These are phyloP conservation scores for Seladonia tumulorum DNA, from an alignment of 2,888 invertebrate species.

Conservation along the genomic window DNA sequence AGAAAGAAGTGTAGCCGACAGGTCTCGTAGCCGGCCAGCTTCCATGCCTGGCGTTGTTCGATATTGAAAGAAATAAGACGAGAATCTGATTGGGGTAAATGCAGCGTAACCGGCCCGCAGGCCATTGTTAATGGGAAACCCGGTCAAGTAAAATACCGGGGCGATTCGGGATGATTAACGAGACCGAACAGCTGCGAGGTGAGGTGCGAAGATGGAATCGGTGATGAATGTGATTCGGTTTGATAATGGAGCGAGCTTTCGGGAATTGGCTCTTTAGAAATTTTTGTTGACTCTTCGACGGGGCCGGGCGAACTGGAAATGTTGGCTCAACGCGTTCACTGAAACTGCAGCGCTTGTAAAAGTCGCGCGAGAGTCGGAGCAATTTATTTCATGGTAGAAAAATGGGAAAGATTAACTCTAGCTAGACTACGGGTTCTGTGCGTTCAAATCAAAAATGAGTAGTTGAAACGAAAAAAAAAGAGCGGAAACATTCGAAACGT, in stretches of 20 bases:
- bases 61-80: conserved; percentile 3
- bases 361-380: neutral
- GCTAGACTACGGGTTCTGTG: neutral
- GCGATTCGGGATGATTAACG: neutral
- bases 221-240: neutral
- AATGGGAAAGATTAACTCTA: neutral
- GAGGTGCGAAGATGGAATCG: neutral
- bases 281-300: neutral
- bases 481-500: neutral
- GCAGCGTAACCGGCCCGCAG: conserved; percentile 19
- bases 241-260: neutral
- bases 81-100: conserved; percentile 19
- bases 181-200: neutral
- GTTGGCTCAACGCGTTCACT: neutral
- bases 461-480: neutral
- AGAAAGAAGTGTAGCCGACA: conserved; percentile 3
- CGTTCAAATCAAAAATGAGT: neutral
- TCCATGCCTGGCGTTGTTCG: neutral
- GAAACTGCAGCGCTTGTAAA: neutral
- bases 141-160: neutral
- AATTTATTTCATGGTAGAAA: neutral
- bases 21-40: neutral
- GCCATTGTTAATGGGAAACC: conserved; percentile 24
- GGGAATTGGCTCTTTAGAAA: neutral
- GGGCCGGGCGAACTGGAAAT: neutral